Evolutionary conservation across 2,797 vertebrate genomes (phyloP).

Genomic region (Anabacerthia variegaticeps): DNA sequence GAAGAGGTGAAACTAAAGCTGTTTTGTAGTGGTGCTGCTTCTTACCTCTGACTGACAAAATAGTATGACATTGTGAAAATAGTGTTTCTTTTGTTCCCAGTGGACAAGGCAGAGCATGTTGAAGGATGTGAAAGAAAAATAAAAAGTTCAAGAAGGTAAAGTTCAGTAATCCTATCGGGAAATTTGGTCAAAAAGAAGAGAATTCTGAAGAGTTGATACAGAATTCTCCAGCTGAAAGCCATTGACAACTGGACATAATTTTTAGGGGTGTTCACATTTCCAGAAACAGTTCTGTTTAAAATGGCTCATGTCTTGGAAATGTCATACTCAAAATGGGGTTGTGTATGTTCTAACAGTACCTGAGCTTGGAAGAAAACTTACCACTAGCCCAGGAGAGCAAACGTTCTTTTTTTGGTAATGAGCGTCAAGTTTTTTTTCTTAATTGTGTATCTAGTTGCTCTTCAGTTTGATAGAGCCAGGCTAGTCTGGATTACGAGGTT

Average conservation of each 20-base stretch:
- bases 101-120: background rate
- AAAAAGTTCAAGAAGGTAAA: background rate
- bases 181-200: background rate
- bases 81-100: background rate
- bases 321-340: background rate
- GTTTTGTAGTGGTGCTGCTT: background rate
- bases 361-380: background rate
- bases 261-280: background rate
- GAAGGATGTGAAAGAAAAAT: constrained; percentile 1
- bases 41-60: background rate
- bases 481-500: background rate
- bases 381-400: background rate
- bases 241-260: background rate
- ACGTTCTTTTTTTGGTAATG: background rate
- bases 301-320: background rate
- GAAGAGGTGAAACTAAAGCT: background rate
- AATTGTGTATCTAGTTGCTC: background rate
- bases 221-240: background rate
- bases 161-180: background rate
- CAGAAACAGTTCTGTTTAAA: background rate
- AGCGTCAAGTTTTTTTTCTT: background rate
- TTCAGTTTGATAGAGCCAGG: background rate
- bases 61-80: background rate
- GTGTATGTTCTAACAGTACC: background rate
- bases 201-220: fast-evolving